phyloP scores from a whole-genome alignment of 2,113 vertebrate species.

The Nycticorax nycticorax region DNA sequence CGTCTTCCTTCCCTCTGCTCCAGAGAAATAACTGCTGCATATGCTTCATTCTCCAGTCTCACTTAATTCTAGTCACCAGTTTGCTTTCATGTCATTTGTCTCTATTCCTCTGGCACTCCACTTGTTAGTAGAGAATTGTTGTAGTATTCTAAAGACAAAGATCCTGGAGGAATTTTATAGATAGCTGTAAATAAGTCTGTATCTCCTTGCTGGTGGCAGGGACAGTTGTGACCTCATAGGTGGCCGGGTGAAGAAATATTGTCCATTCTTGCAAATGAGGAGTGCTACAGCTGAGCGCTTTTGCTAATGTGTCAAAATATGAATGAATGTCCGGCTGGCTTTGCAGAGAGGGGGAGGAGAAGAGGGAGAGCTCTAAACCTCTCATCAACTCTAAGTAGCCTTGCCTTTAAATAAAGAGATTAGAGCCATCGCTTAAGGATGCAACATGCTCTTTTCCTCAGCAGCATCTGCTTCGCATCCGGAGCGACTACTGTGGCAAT shows the following conservation, averaged over 20 bases:
- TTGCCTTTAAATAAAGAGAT: slow-evolving; percentile 36
- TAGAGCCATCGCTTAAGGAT: slow-evolving; percentile 21
- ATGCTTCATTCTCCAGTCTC: not conserved
- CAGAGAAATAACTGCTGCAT: not conserved
- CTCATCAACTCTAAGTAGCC: not conserved
- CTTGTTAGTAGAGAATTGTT: not conserved
- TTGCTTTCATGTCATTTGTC: not conserved
- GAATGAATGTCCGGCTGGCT: not conserved
- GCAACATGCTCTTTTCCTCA: slow-evolving; percentile 2
- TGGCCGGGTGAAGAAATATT: not conserved
- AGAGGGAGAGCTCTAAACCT: not conserved
- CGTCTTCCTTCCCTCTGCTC: not conserved
- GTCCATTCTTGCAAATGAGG: not conserved
- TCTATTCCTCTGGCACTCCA: not conserved
- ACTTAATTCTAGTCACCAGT: not conserved
- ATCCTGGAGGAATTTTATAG: not conserved
- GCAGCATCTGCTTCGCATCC: slow-evolving; percentile 50
- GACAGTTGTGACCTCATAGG: not conserved
- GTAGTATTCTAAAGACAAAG: not conserved
- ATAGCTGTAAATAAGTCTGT: not conserved
- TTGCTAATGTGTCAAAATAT: not conserved
- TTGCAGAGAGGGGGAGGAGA: not conserved
- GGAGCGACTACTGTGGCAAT: slow-evolving; percentile 26
- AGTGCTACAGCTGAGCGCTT: not conserved
- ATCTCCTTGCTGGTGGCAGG: not conserved